A percentile compares a stretch with the other conserved stretches of the same genome.
These are phyloP conservation scores for Centropyge bicolor DNA, from an alignment of 2,797 vertebrate genomes.

Conservation along the genomic window DNA sequence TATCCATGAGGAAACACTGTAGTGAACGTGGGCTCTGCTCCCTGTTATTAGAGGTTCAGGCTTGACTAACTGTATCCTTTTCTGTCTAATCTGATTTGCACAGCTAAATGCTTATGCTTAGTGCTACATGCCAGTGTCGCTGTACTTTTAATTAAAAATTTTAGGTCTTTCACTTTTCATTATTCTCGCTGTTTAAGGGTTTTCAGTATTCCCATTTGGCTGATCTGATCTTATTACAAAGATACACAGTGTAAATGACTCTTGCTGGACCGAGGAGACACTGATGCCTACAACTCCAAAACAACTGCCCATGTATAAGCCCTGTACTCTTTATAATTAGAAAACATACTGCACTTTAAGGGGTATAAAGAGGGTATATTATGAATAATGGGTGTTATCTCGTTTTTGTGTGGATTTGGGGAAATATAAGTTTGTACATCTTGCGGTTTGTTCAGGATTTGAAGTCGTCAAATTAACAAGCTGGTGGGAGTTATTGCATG, in stretches of 20 bases:
- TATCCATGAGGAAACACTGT: constrained; percentile 40
- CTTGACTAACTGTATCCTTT: constrained; percentile 77
- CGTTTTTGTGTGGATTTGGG: too few relatives aligned
- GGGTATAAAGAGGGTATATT: too few relatives aligned
- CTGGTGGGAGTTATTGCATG: too few relatives aligned
- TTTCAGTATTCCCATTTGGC: constrained; percentile 48
- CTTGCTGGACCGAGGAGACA: constrained; percentile 8
- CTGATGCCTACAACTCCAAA: constrained; percentile 7
- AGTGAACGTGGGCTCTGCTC: constrained; percentile 25
- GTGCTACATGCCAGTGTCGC: constrained; percentile 56
- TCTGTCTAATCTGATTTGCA: constrained; percentile 81
- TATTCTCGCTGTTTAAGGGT: constrained; percentile 65
- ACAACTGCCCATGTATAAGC: neutral
- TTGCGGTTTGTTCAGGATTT: too few relatives aligned
- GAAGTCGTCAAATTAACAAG: too few relatives aligned
- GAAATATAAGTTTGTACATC: too few relatives aligned
- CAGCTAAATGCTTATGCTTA: constrained; percentile 65
- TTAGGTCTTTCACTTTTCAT: constrained; percentile 73
- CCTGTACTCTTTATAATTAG: constrained; percentile 17
- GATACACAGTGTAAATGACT: constrained; percentile 23
- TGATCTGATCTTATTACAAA: constrained; percentile 55
- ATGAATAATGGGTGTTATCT: too few relatives aligned
- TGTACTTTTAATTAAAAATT: constrained; percentile 79
- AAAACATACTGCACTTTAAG: neutral
- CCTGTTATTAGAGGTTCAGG: constrained; percentile 67